Evolutionary conservation across 1,140 invertebrate genomes (phyloP), one percentile per base, ranked within the genome.

Genomic region (Chrysomallon squamiferum): DNA sequence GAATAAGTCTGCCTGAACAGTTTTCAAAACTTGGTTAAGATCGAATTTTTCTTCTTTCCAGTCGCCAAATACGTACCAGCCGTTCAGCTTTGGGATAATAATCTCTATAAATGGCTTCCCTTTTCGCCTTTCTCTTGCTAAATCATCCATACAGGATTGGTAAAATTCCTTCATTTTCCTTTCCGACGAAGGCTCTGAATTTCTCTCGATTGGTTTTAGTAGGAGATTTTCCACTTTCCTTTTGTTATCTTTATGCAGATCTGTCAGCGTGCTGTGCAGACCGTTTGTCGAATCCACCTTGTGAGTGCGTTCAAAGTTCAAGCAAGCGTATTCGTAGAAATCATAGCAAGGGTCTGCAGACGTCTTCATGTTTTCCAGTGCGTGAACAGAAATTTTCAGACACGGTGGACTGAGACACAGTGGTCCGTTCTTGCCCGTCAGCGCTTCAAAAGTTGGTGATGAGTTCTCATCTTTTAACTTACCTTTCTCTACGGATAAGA

Each of bases 311-410:
- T 52, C 49, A 59, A 75, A 84, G 25, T 72, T 65, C 3, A 88
- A 88, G 73, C 88, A 89, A 2, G 88, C 87, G 65, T 87, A 89
- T 47, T 86, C 72, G 73, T 86, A 88, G 74, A 90, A 90, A 77
- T 89, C 84, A 5, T 85, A 81, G 77, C 88, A 89, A 0, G 89
- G 89, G 62, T 88, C 82, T 1, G 87, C 81, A 15, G 79, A 78
- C 18, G 70, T 71, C 68, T 88, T 87, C 83, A 88, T 86, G 47
- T 75, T 72, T 18, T 66, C 62, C 32, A 76, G 63, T 1, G 69
- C 67, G 29, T 76, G 73, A 1, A 74, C 62, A 0, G 76, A 71
- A 11, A 72, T 72, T 62, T 77, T 73, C 27, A 82, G 65, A 57
- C 81, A 83, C 3, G 68, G 22, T 11, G n/a, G 22, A 33, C 47